These are phyloP conservation scores for Latheticus oryzae DNA, from an alignment of 2,888 invertebrate species.

Conservation along the genomic window DNA sequence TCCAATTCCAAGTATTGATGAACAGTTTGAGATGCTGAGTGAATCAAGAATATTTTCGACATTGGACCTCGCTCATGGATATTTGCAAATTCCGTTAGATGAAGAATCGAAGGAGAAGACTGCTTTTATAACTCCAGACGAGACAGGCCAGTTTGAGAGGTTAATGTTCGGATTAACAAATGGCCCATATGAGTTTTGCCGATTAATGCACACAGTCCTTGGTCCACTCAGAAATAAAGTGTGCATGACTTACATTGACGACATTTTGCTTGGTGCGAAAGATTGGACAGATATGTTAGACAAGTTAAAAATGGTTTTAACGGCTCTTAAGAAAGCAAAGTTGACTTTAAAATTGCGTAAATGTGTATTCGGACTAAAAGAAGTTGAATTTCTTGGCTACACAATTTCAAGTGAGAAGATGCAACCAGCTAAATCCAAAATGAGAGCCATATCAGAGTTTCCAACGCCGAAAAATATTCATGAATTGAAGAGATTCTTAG, in stretches of 20 bases:
- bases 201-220: slow-evolving; percentile 44
- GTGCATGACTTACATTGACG: slow-evolving; percentile 47
- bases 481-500: slow-evolving; percentile 29
- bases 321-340: slow-evolving; percentile 10
- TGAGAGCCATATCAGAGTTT: slow-evolving; percentile 25
- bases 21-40: slow-evolving; percentile 41
- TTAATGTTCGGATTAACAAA: slow-evolving; percentile 60
- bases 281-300: slow-evolving; percentile 10
- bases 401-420: slow-evolving; percentile 2
- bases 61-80: slow-evolving; percentile 50
- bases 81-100: slow-evolving; percentile 53
- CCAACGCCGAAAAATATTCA: slow-evolving; percentile 31
- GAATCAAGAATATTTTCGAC: slow-evolving; percentile 44
- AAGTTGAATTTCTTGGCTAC: slow-evolving; percentile 26
- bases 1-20: slow-evolving; percentile 38
- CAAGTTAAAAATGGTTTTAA: slow-evolving; percentile 24
- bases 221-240: slow-evolving; percentile 29
- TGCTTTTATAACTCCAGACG: too few species aligned
- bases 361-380: slow-evolving; percentile 38
- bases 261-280: slow-evolving; percentile 38
- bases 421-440: slow-evolving; percentile 10
- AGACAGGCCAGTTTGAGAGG: slow-evolving; percentile 53
- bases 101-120: slow-evolving; percentile 49
- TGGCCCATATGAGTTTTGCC: slow-evolving; percentile 51
- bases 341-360: slow-evolving; percentile 33